Evolutionary conservation across 1,140 invertebrate species (phyloP), one percentile per base, ranked within the genome.

Genomic region (Calephelis nemesis): DNA sequence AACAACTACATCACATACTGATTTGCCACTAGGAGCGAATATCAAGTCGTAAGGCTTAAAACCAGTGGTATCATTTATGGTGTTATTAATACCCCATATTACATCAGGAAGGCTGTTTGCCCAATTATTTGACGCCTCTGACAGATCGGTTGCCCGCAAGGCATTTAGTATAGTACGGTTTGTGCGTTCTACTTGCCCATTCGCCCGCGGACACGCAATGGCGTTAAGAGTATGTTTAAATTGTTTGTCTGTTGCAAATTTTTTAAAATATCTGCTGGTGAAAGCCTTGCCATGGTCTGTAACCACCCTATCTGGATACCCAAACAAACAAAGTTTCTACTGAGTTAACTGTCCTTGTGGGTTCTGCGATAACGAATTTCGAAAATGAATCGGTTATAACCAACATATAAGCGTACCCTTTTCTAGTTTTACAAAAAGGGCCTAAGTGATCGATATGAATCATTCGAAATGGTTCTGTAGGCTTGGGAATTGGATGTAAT

Each of bases 271-370:
- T 15, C 78, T 58, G 49, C 80, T 80, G 3, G 77, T 82, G 52
- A 84, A 85, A 6, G 81, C 78, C 39, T 73, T 71, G 1, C 75
- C 76, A 8, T 75, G 70, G 64, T 83, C 82, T 2, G 77, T 71
- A 0, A 84, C 69, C 9, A 85, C 60, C 42, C 67, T 50, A 3
- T 60, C 63, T 0, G 84, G 79, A 50, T 77, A 80, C 1, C 82
- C 83, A 52, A 87, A 84, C 8, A 73, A 63, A 40, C 19, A 30
- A 39, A 69, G 42, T 42, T 42, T 42, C 42, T 5, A 42, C 7
- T 8, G 42, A 42, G 42, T 42, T 42, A 8, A 42, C 42, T 42
- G 42, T 42, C 7, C 42, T 5, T 7, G 42, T 42, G 5, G 42
- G 42, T 42, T 42, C 42, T 19, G 15, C 15, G 15, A 19, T 19